Percentiles rank a stretch among this genome's conserved stretches.
phyloP scores from a whole-genome alignment of 1,140 invertebrate species.

The Metopolophium dirhodum region DNA sequence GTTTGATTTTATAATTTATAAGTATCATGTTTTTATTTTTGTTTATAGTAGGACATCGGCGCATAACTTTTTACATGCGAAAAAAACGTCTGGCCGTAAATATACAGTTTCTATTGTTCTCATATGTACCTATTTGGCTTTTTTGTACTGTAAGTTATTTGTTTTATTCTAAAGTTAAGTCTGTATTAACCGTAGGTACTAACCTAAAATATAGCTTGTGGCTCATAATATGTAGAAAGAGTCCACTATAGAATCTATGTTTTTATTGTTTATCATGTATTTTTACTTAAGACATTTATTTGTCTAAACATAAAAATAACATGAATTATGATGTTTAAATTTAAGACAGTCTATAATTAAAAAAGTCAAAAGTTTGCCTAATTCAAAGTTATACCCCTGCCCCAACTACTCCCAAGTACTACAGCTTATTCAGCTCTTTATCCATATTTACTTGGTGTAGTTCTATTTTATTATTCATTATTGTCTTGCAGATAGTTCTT shows the following conservation, averaged over 20 bases:
- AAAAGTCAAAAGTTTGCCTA: background rate
- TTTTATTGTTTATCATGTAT: background rate
- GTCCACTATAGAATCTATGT: background rate
- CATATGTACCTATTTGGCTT: constrained; percentile 40
- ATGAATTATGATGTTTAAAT: background rate
- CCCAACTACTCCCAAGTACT: no score
- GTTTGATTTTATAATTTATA: background rate
- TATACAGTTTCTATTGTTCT: constrained; percentile 10
- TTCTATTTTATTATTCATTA: background rate
- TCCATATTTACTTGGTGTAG: background rate
- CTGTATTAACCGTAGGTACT: background rate
- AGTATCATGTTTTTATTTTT: background rate
- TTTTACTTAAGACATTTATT: background rate
- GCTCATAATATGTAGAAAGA: background rate
- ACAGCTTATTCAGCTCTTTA: background rate
- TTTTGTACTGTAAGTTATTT: constrained; percentile 49
- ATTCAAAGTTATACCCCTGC: background rate
- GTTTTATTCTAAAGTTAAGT: background rate
- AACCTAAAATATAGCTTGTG: background rate
- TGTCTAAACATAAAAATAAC: background rate
- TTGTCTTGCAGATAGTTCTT: background rate
- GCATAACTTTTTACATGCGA: background rate
- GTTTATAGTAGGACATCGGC: background rate
- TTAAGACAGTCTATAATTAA: background rate
- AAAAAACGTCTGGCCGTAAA: constrained; percentile 34